A percentile compares a stretch with the other conserved stretches of the same genome.
Conservation (phyloP, 2,888 invertebrate species). For the Oegoconia quadripuncta region DNA sequence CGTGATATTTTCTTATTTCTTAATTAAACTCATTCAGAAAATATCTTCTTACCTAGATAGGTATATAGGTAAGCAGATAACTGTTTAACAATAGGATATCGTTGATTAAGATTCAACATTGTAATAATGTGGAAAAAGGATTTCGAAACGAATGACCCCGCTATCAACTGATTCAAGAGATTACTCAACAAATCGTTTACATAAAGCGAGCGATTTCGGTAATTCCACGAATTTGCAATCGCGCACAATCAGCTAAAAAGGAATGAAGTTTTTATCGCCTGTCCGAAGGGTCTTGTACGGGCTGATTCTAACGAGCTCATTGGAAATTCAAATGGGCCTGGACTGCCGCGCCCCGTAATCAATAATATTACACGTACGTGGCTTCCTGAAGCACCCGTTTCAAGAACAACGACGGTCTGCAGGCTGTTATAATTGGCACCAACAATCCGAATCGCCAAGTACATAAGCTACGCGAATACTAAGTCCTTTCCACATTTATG, state of each 20-base stretch:
- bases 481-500: no score
- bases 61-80: no score
- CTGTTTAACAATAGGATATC: no score
- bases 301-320: constrained; percentile 74
- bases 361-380: constrained; percentile 78
- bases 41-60: no score
- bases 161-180: constrained; percentile 15
- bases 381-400: constrained; percentile 49
- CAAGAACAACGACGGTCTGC: constrained; percentile 3
- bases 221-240: constrained; percentile 45
- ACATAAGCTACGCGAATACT: no score
- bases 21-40: no score
- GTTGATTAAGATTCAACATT: no score
- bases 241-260: constrained; percentile 56
- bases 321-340: constrained; percentile 74
- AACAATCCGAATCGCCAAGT: constrained; percentile 25
- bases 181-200: constrained; percentile 32
- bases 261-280: constrained; percentile 63
- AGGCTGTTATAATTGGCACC: constrained; percentile 17
- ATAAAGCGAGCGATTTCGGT: constrained; percentile 42
- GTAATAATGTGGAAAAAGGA: no score
- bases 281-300: constrained; percentile 52
- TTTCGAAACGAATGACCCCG: constrained; percentile 7
- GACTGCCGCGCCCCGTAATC: constrained; percentile 71
- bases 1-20: no score